Evolutionary conservation across 2,113 vertebrate species (phyloP).

Genomic region (Forbesichthys agassizii): DNA sequence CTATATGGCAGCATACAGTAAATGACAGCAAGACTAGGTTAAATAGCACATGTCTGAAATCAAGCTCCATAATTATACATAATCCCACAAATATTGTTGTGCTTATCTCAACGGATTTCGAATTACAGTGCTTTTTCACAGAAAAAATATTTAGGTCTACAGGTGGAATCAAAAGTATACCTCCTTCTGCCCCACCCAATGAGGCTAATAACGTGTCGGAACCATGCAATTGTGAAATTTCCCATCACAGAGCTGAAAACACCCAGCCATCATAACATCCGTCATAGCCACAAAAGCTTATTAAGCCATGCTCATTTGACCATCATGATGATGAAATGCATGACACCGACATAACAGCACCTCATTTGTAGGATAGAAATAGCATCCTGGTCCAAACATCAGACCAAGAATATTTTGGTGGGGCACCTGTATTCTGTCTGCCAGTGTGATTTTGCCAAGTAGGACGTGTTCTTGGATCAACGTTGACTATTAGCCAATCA

Average conservation of each 20-base stretch:
- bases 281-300: slow-evolving; percentile 5
- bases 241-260: slow-evolving; percentile 16
- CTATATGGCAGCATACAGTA: slow-evolving; percentile 23
- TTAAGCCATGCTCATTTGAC: slow-evolving; percentile 43
- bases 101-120: slow-evolving; percentile 32
- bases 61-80: slow-evolving; percentile 27
- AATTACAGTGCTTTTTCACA: slow-evolving; percentile 47
- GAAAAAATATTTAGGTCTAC: slow-evolving; percentile 34
- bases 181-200: slow-evolving; percentile 51
- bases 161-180: slow-evolving; percentile 68
- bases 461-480: too few species aligned
- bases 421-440: slow-evolving; percentile 2
- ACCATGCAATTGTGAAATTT: slow-evolving; percentile 49
- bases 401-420: slow-evolving; percentile 24
- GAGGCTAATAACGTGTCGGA: slow-evolving; percentile 48
- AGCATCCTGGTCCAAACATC: slow-evolving; percentile 50
- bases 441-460: not conserved
- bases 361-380: slow-evolving; percentile 46
- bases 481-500: too few species aligned
- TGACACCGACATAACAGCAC: slow-evolving; percentile 34
- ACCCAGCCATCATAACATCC: slow-evolving; percentile 17
- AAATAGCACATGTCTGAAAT: slow-evolving; percentile 29
- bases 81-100: slow-evolving; percentile 46
- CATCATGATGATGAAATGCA: slow-evolving; percentile 50
- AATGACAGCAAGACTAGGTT: slow-evolving; percentile 9